A percentile compares a stretch with the other conserved stretches of the same genome.
phyloP scores from a whole-genome alignment of 2,888 invertebrate species.

The Alitta virens region DNA sequence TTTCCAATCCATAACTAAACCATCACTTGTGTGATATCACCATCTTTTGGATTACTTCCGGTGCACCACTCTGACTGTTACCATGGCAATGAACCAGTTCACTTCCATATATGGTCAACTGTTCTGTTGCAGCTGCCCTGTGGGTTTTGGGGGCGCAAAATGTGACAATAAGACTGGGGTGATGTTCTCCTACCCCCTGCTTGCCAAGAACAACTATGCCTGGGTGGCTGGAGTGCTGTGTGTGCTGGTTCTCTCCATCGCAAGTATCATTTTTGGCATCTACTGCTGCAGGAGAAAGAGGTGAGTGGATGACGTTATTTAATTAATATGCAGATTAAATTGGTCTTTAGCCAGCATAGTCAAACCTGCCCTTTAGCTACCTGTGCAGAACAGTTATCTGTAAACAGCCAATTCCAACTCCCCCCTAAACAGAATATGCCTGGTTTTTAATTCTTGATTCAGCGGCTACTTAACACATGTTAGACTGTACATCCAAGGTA shows the following conservation, averaged over 20 bases:
- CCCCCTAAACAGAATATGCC: too few relatives aligned
- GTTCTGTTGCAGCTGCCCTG: slow-evolving; percentile 20
- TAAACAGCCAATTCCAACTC: too few relatives aligned
- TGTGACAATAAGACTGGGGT: slow-evolving; percentile 15
- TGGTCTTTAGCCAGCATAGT: not conserved
- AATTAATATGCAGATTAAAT: not conserved
- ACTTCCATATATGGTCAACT: slow-evolving; percentile 16
- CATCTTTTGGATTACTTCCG: not conserved
- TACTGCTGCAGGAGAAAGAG: slow-evolving; percentile 15
- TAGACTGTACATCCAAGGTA: too few relatives aligned
- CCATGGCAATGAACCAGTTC: slow-evolving; percentile 14
- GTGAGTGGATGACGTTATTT: slow-evolving; percentile 10
- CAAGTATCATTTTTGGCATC: slow-evolving; percentile 11
- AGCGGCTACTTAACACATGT: too few relatives aligned
- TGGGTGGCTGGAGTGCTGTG: slow-evolving; percentile 17
- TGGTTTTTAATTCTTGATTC: too few relatives aligned
- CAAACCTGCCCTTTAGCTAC: too few relatives aligned
- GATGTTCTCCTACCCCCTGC: slow-evolving; percentile 10
- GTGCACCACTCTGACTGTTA: not conserved
- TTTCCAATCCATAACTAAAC: too few relatives aligned
- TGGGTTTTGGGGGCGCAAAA: slow-evolving; percentile 4
- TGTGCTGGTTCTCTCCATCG: slow-evolving; percentile 8
- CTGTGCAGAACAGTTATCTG: too few relatives aligned
- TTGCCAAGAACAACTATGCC: slow-evolving; percentile 8
- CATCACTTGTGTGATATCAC: too few relatives aligned